A percentile compares a stretch with the other conserved stretches of the same genome.
Evolutionary conservation across 2,797 vertebrate species (phyloP).

Genomic region (Hylomyscus alleni): DNA sequence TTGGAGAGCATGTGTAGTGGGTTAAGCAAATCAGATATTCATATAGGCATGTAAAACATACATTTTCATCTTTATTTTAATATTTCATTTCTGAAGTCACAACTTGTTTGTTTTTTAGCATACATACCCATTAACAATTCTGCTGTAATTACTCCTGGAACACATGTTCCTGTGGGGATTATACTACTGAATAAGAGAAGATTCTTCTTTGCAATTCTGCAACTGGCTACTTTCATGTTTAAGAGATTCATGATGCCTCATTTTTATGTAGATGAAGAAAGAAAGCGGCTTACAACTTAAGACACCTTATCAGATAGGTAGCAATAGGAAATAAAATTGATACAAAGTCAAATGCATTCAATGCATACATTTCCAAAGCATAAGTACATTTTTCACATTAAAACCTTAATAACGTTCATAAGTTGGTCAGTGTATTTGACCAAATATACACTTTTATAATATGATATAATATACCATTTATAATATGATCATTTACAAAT

Average conservation of each 20-base stretch:
- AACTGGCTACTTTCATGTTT: not conserved
- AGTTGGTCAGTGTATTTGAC: not conserved
- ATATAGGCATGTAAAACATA: not conserved
- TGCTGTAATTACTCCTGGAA: not conserved
- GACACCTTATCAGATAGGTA: not conserved
- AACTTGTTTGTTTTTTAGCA: not conserved
- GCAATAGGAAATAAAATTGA: not conserved
- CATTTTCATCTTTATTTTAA: not conserved
- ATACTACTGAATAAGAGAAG: not conserved
- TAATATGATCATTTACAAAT: not conserved
- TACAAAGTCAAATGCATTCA: not conserved
- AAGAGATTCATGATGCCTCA: not conserved
- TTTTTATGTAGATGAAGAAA: slow-evolving; percentile 58
- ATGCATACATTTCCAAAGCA: not conserved
- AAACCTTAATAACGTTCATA: not conserved
- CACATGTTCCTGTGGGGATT: not conserved
- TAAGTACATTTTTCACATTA: not conserved
- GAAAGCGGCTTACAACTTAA: slow-evolving; percentile 35
- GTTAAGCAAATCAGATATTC: not conserved
- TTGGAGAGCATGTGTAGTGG: not conserved
- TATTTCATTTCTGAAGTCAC: not conserved
- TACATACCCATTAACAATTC: not conserved
- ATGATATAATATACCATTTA: no score
- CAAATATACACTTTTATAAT: no score
- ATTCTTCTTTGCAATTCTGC: not conserved